Evolutionary conservation across 2,113 vertebrate species (phyloP), one percentile per base, ranked within the genome.

Genomic region (Saimiri boliviensis): DNA sequence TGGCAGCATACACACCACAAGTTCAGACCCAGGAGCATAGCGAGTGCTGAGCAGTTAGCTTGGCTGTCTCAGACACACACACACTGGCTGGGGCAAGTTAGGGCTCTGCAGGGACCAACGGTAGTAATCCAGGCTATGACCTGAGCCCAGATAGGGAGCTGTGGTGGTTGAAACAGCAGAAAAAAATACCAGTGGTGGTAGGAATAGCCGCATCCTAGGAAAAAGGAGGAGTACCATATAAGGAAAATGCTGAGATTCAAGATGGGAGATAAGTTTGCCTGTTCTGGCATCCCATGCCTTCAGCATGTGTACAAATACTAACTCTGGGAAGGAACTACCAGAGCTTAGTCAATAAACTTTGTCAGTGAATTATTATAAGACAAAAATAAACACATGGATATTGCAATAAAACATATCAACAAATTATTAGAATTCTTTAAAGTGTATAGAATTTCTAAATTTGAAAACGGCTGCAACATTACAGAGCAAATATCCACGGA

Each of bases 391-490:
- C 9, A 76, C 23, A 74, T 56, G 66, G 40, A 37, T 4, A 66
- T 49, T 86, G 45, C 14, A 49, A 89, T 90, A 86, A 94, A 73
- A 68, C 35, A 49, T 63, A 85, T 85, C n/a, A 82, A 60, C 21
- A 32, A 66, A 68, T 56, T 58, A 49, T 58, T 86, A 82, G n/a
- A 76, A 90, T 93, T 94, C 54, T 82, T 95, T 87, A 56, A 94
- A 77, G 30, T 85, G 47, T 86, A 84, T 40, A 80, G 20, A 93
- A 76, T 95, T 86, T 82, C 56, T 93, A 74, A 21, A 76, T 86
- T 86, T 96, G 42, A 91, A 86, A 93, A 86, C 68, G 52, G 40
- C 35, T 85, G 9, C 25, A 89, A 81, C 49, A 83, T 58, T 86
- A 49, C 19, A 70, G 93, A 90, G 25, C 56, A 93, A 95, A 82